phyloP scores from a whole-genome alignment of 2,113 vertebrate genomes.

The Colossoma macropomum region DNA sequence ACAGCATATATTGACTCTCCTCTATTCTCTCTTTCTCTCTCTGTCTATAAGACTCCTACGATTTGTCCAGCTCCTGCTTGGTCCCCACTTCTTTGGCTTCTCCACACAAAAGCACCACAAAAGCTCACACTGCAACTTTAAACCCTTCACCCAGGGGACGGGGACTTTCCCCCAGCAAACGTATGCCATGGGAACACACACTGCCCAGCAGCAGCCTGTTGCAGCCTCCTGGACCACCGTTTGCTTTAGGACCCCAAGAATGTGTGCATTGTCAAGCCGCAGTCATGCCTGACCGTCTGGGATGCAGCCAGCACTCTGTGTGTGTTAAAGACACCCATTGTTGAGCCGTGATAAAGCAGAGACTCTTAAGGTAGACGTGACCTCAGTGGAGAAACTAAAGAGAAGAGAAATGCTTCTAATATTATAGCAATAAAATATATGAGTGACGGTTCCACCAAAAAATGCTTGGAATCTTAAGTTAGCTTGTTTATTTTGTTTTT shows the following conservation, averaged over 20 bases:
- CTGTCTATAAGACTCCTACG: not conserved
- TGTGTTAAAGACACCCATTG: conserved; percentile 76
- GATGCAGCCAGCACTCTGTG: conserved; percentile 27
- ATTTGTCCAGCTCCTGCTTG: not conserved
- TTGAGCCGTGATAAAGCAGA: conserved; percentile 42
- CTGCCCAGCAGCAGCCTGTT: conserved; percentile 58
- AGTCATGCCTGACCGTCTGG: conserved; percentile 76
- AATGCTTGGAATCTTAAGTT: too few species aligned
- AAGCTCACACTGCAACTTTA: conserved; percentile 23
- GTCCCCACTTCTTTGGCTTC: conserved; percentile 17
- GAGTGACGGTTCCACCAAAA: too few species aligned
- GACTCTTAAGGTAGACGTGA: not conserved
- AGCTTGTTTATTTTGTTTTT: too few species aligned
- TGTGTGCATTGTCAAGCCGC: conserved; percentile 78
- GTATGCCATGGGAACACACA: conserved; percentile 62
- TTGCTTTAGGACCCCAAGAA: conserved; percentile 81
- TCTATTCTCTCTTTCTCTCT: not conserved
- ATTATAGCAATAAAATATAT: not conserved
- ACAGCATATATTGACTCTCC: not conserved
- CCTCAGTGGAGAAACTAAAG: conserved; percentile 40
- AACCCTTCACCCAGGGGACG: conserved; percentile 11
- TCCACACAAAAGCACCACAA: conserved; percentile 28
- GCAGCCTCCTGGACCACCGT: conserved; percentile 55
- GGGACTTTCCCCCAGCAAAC: conserved; percentile 41
- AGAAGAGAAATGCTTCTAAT: conserved; percentile 2